Conservation (phyloP, 2,797 vertebrate genomes). For the Sternotherus odoratus region DNA sequence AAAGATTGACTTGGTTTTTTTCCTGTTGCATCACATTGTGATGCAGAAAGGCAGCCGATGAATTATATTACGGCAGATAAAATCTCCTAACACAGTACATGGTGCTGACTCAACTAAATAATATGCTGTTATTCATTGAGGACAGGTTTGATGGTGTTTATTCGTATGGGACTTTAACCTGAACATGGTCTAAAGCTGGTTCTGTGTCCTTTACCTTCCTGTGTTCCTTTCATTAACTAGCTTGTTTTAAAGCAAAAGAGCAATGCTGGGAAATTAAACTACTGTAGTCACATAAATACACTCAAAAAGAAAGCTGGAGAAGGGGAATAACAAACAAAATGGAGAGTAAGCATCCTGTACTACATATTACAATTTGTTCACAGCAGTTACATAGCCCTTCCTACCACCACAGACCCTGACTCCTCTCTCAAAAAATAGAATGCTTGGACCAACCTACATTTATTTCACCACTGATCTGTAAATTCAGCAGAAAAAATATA, state of each 20-base stretch:
- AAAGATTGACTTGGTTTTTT: neutral
- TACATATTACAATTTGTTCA: neutral
- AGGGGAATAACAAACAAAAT: neutral
- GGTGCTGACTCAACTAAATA: neutral
- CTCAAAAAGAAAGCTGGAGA: too few relatives aligned
- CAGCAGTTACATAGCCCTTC: neutral
- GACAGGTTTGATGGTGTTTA: accelerated
- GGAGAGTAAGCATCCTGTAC: neutral
- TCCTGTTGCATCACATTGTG: accelerated
- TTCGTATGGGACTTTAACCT: neutral
- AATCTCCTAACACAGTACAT: neutral
- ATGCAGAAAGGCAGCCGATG: neutral
- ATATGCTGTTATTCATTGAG: neutral
- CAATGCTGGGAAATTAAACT: neutral
- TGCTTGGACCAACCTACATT: accelerated
- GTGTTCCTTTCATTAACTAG: accelerated
- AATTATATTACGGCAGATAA: neutral
- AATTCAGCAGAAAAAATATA: neutral
- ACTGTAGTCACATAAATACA: accelerated
- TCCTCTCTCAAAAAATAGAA: neutral
- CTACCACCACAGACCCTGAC: too few relatives aligned
- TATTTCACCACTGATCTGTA: neutral
- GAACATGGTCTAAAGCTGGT: accelerated
- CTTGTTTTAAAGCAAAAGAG: neutral
- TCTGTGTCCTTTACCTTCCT: neutral